Base-by-base conservation (phyloP, 2,888 invertebrate species). In the Tetranychus truncatus region DNA sequence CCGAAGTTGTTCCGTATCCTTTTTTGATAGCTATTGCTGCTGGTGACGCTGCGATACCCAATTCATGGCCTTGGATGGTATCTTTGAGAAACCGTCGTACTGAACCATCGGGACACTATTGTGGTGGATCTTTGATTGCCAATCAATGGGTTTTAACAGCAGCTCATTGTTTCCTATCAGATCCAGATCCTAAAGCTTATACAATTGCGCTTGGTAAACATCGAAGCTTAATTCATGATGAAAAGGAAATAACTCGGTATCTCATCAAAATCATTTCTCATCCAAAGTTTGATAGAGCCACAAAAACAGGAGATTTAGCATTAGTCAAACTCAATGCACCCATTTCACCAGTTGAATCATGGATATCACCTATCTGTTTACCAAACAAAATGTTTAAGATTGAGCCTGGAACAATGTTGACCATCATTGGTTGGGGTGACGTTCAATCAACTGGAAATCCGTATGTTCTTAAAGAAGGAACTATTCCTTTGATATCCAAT, bases 61-160 rank as follows among this genome's bases (percentile, higher is more conserved):
- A 74, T n/a, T 21, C 76, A 55, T 79, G 79, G 79, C 79, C 79
- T 2, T 79, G 79, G 79, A 77, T 77, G 66, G 79, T 45, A 0
- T 78, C 78, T 0, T 21, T 79, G 65, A 55, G 78, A 6, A 6
- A 76, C 0, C n/a, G 71, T 0, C 74, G 45, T 1, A 55, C 75
- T 5, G 77, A 77, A 24, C 79, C 79, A 8, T 69, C 71, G 45
- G 78, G 78, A 18, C 79, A 79, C 34, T 71, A n/a, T 45, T 79
- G 79, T 71, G 79, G 79, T 4, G 79, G 77, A 44, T 71, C 73
- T 1, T 74, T 79, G 8, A 76, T 79, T 8, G 71, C 77, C n/a
- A 34, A 72, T 9, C 77, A 78, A 46, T 79, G 79, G 78, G 18
- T 79, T 11, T 66, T 79, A n/a, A 79, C 79, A 11, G 79, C 78